phyloP scores from a whole-genome alignment of 2,113 vertebrate species.

The Osmerus mordax region DNA sequence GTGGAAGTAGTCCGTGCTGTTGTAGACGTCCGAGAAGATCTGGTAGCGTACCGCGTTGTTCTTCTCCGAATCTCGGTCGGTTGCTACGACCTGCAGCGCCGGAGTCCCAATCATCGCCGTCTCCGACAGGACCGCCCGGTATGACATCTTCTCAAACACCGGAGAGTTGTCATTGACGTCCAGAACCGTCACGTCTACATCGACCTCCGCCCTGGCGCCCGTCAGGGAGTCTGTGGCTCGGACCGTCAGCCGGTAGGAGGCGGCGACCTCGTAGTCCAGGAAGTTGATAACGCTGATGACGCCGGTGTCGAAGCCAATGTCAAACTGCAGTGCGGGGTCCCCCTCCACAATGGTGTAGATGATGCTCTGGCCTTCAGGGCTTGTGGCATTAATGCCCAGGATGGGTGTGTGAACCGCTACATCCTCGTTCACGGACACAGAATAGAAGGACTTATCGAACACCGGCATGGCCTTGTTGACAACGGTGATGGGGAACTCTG shows the following conservation, averaged over 20 bases:
- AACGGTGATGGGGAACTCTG: constrained; percentile 91
- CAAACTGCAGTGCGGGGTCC: constrained; percentile 86
- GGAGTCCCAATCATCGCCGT: constrained; percentile 93
- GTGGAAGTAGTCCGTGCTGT: constrained; percentile 95
- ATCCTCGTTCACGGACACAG: constrained; percentile 85
- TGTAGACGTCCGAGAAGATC: constrained; percentile 86
- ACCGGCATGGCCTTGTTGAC: constrained; percentile 99
- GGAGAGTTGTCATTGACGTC: constrained; percentile 95
- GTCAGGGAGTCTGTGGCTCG: constrained; percentile 93
- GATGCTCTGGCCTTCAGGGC: constrained; percentile 92
- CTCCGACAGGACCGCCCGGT: constrained; percentile 87
- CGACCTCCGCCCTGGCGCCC: constrained; percentile 89
- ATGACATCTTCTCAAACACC: constrained; percentile 80
- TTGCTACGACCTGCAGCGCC: constrained; percentile 87
- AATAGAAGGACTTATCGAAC: constrained; percentile 94
- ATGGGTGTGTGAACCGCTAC: constrained; percentile 85
- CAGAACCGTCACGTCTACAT: constrained; percentile 83
- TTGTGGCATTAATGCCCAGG: constrained; percentile 91
- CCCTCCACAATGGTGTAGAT: constrained; percentile 95
- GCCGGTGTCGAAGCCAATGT: constrained; percentile 94
- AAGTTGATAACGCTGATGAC: constrained; percentile 86
- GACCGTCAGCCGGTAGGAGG: constrained; percentile 82
- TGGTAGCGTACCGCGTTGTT: constrained; percentile 88
- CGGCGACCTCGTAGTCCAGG: constrained; percentile 84
- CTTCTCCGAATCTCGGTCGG: constrained; percentile 86